These are phyloP conservation scores for Plebejus melissa DNA, from an alignment of 2,888 invertebrate species.

Conservation along the genomic window DNA sequence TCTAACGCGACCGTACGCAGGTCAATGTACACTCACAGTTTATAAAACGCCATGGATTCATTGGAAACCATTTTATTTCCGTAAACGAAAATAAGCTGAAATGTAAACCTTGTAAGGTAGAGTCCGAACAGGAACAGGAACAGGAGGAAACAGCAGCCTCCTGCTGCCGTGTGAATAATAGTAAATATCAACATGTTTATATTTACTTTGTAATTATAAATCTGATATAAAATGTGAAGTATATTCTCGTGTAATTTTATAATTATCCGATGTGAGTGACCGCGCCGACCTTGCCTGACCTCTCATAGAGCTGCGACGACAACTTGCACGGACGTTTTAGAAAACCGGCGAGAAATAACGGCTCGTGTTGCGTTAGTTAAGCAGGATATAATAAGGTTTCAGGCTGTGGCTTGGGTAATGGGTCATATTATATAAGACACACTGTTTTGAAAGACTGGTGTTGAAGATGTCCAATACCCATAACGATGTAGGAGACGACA, in stretches of 20 bases:
- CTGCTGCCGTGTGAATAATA: background rate
- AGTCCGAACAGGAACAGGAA: background rate
- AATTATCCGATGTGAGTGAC: slow-evolving; percentile 5
- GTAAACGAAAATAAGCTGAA: background rate
- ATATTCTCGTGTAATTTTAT: slow-evolving; percentile 3
- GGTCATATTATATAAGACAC: no score
- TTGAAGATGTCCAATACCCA: no score
- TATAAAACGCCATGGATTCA: background rate
- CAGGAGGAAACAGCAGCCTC: background rate
- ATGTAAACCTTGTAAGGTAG: background rate
- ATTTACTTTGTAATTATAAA: background rate
- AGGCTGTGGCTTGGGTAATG: no score
- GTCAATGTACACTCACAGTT: background rate
- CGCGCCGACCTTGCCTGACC: slow-evolving; percentile 13
- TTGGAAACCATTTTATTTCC: background rate
- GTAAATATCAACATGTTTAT: background rate
- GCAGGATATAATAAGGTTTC: background rate
- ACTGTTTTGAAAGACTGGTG: no score
- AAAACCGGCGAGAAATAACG: background rate
- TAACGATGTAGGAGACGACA: no score
- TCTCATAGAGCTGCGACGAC: background rate
- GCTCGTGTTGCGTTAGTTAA: background rate
- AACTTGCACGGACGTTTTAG: background rate
- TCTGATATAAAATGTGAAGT: background rate
- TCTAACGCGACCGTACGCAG: background rate